phyloP scores from a whole-genome alignment of 2,113 vertebrate genomes.

The Ramphastos sulfuratus region DNA sequence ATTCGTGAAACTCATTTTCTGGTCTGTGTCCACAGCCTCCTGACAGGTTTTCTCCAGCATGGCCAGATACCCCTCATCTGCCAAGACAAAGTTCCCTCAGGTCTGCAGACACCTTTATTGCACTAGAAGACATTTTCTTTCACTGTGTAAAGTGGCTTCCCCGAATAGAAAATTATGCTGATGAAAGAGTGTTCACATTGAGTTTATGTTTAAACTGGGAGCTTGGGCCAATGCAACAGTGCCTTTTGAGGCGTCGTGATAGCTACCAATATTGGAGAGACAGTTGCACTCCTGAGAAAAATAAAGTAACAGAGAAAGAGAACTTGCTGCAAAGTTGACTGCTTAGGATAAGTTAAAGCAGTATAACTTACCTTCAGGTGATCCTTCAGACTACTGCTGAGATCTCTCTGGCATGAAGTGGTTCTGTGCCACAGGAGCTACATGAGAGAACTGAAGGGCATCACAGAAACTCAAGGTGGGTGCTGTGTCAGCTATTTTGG shows the following conservation, averaged over 20 bases:
- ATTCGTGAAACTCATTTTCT: not conserved
- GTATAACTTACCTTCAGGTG: not conserved
- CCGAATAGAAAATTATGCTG: not conserved
- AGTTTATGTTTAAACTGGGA: not conserved
- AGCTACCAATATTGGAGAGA: not conserved
- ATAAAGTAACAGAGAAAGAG: not conserved
- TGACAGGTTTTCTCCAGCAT: not conserved
- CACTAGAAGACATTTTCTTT: not conserved
- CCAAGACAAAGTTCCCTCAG: not conserved
- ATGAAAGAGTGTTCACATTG: not conserved
- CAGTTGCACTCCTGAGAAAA: not conserved
- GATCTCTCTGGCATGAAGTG: not conserved
- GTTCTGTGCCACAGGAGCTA: not conserved
- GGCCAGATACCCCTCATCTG: not conserved
- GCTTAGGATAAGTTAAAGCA: not conserved
- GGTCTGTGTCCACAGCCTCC: not conserved
- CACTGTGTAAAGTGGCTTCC: not conserved
- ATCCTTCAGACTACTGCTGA: not conserved
- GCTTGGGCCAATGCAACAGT: not conserved
- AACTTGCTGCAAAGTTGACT: not conserved
- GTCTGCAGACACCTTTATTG: not conserved
- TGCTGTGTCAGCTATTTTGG: fast-evolving
- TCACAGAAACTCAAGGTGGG: not conserved
- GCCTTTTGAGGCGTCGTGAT: not conserved
- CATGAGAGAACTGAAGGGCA: not conserved